Base-by-base conservation (phyloP, 2,797 vertebrate species). In the Phalloptychus januarius region DNA sequence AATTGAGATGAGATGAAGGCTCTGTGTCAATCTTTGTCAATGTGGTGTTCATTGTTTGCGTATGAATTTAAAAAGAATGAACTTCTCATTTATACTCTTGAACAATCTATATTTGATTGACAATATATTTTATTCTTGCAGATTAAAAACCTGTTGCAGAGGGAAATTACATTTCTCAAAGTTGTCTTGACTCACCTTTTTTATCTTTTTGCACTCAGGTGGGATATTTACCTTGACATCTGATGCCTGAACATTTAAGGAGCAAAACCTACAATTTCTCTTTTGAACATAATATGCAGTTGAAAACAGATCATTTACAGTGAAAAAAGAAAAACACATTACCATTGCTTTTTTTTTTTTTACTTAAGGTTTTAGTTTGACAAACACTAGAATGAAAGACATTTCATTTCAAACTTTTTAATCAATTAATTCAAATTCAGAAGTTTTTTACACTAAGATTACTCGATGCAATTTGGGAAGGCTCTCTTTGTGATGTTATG, bases 1-100 rank as follows among this genome's bases (percentile, higher is more conserved):
- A 78, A 79, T 82, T 76, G 83, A 82, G 91, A 84, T 74, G 71
- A 89, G 76, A 84, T 74, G 71, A 89, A 75, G 71, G 52, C 50
- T 71, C 42, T 63, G 52, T 80, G 83, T 82, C 90, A 91, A 80
- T 76, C 76, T 76, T 38, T 18, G 52, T 45, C n/a, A 70, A 69
- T 71, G 61, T 50, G 72, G 7, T 67, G 40, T 42, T 70, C 67
- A 70, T n/a, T 28, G 23, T 44, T 70, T 70, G 15, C 44, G 58
- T 73, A 7, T 75, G 31, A 72, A 80, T 7, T 46, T 87, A 78
- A 67, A 69, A 42, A 48, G 72, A 48, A 6, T 58, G 12, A 42
- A 56, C 6, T 28, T 28, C 25, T 70, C 13, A 1, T 42, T 42
- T 25, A 25, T 40, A 0, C 13, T 7, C 63, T 65, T 69, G 18